Evolutionary conservation across 2,888 invertebrate genomes (phyloP).

Genomic region (Glyphotaelius pellucidus): DNA sequence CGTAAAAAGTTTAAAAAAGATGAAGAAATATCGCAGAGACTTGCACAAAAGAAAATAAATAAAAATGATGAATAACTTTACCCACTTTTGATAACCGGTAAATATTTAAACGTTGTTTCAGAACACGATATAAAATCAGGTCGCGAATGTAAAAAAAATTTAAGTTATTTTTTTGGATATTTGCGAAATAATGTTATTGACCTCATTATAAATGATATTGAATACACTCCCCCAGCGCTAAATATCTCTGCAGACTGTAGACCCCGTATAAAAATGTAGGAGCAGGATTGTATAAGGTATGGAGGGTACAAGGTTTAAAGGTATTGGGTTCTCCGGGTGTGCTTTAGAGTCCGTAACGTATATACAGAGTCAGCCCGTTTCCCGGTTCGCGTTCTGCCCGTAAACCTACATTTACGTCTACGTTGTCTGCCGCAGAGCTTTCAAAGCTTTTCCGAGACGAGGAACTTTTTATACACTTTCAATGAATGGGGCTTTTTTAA

Average conservation of each 20-base stretch:
- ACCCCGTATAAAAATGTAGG: conserved; percentile 30
- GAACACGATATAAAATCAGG: neutral
- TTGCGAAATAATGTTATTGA: neutral
- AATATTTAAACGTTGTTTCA: neutral
- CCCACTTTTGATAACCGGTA: neutral
- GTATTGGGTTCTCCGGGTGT: conserved; percentile 13
- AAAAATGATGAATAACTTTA: neutral
- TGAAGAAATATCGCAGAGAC: neutral
- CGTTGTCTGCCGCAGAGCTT: conserved; percentile 46
- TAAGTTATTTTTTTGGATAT: neutral
- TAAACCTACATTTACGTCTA: conserved; percentile 5
- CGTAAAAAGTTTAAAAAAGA: neutral
- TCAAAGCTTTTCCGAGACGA: conserved; percentile 33
- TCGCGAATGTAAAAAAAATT: neutral
- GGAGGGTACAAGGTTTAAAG: conserved; percentile 27
- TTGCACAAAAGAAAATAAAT: neutral
- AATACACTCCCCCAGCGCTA: neutral
- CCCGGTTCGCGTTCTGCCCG: conserved; percentile 15
- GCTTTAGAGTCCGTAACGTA: neutral
- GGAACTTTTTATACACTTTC: conserved; percentile 38
- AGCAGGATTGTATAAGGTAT: neutral
- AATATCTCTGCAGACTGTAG: conserved; percentile 15
- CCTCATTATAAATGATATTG: neutral
- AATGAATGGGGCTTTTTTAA: conserved; percentile 38
- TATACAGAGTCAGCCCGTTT: neutral